phyloP scores from a whole-genome alignment of 2,113 vertebrate genomes.

The Halichoerus grypus region DNA sequence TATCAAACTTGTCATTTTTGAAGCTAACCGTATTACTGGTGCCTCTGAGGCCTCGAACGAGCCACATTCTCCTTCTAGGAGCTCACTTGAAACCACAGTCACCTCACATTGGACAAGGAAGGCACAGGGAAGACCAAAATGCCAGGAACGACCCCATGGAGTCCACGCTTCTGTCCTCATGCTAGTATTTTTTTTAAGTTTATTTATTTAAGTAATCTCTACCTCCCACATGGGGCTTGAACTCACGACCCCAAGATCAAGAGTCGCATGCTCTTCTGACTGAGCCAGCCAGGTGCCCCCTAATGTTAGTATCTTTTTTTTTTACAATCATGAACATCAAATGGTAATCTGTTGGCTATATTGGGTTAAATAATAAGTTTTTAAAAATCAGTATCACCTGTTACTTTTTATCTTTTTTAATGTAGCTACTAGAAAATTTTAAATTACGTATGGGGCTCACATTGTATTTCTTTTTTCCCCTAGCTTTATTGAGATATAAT shows the following conservation, averaged over 20 bases:
- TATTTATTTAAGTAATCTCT: background rate
- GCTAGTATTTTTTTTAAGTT: background rate
- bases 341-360: background rate
- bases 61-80: conserved; percentile 91
- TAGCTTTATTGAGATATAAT: background rate
- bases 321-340: background rate
- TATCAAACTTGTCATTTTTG: conserved; percentile 94
- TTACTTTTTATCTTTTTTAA: conserved; percentile 19
- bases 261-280: background rate
- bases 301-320: background rate
- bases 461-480: background rate
- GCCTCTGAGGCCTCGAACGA: conserved; percentile 91
- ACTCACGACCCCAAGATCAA: background rate
- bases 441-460: background rate
- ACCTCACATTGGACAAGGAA: rapidly evolving
- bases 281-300: background rate
- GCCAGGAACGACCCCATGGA: rapidly evolving
- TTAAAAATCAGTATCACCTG: background rate
- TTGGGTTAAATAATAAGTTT: background rate
- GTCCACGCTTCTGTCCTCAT: background rate
- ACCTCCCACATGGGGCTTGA: background rate
- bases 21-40: conserved; percentile 91
- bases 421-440: background rate
- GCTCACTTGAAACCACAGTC: conserved; percentile 88
- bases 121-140: rapidly evolving